phyloP scores from a whole-genome alignment of 2,113 vertebrate genomes.

The Silurus glanis region DNA sequence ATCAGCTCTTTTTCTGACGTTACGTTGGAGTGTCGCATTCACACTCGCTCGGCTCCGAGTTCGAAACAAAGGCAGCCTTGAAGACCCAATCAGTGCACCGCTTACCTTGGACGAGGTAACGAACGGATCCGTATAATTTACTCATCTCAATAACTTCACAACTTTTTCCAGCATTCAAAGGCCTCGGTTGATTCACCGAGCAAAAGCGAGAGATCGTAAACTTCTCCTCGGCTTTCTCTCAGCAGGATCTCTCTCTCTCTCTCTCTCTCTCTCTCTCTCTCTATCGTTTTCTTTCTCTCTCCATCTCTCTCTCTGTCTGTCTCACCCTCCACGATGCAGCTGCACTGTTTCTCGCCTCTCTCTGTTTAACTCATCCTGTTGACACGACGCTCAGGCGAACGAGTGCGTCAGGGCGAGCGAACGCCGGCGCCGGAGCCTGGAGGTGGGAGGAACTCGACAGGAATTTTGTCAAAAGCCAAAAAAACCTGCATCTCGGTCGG shows the following conservation, averaged over 20 bases:
- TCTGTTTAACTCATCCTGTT: slow-evolving; percentile 51
- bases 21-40: slow-evolving; percentile 13
- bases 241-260: slow-evolving; percentile 40
- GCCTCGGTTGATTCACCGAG: slow-evolving; percentile 30
- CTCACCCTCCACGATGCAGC: slow-evolving; percentile 25
- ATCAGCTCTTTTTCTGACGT: slow-evolving; percentile 25
- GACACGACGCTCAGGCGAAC: slow-evolving; percentile 25
- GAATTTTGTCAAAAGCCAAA: slow-evolving; percentile 34
- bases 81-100: slow-evolving; percentile 11
- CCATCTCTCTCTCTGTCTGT: slow-evolving; percentile 17
- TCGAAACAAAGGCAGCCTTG: slow-evolving; percentile 19
- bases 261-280: slow-evolving; percentile 6
- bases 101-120: slow-evolving; percentile 37
- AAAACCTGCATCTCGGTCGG: slow-evolving; percentile 42
- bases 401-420: slow-evolving; percentile 28
- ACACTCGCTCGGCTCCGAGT: background rate
- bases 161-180: slow-evolving; percentile 36
- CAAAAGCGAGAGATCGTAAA: slow-evolving; percentile 7
- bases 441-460: slow-evolving; percentile 50
- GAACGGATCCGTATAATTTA: slow-evolving; percentile 9
- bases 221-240: slow-evolving; percentile 22
- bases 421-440: slow-evolving; percentile 25
- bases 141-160: slow-evolving; percentile 34
- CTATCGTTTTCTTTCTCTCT: slow-evolving; percentile 36
- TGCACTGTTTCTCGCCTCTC: slow-evolving; percentile 39